phyloP scores from a whole-genome alignment of 2,113 vertebrate species.

The Morphnarchus princeps region DNA sequence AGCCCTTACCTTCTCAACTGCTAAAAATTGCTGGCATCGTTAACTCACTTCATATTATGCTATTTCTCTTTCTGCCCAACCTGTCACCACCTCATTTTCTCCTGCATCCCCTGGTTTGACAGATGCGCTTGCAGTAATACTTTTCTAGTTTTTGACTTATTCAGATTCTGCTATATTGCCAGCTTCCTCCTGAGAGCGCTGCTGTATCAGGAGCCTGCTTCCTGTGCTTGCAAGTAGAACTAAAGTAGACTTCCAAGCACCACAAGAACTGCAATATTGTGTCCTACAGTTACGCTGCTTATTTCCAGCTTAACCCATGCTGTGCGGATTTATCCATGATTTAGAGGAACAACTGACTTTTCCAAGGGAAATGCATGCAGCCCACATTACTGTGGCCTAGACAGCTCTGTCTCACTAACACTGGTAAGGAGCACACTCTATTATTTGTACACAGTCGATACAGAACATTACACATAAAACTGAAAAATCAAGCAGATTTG shows the following conservation, averaged over 20 bases:
- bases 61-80: slow-evolving; percentile 49
- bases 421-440: neutral
- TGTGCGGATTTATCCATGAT: neutral
- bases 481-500: neutral
- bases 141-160: neutral
- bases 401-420: neutral
- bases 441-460: neutral
- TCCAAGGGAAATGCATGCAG: neutral
- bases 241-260: neutral
- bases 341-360: slow-evolving; percentile 16
- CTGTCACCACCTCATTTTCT: slow-evolving; percentile 44
- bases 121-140: neutral
- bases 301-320: slow-evolving; percentile 7
- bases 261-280: neutral
- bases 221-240: neutral
- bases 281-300: neutral
- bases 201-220: slow-evolving; percentile 51
- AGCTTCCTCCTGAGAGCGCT: slow-evolving; percentile 70
- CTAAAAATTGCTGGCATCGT: slow-evolving; percentile 58
- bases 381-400: neutral
- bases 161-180: slow-evolving; percentile 31
- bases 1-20: slow-evolving; percentile 12
- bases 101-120: neutral
- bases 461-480: neutral
- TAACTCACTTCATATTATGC: slow-evolving; percentile 35